Evolutionary conservation across 2,888 invertebrate species (phyloP).

Genomic region (Hesperia comma): DNA sequence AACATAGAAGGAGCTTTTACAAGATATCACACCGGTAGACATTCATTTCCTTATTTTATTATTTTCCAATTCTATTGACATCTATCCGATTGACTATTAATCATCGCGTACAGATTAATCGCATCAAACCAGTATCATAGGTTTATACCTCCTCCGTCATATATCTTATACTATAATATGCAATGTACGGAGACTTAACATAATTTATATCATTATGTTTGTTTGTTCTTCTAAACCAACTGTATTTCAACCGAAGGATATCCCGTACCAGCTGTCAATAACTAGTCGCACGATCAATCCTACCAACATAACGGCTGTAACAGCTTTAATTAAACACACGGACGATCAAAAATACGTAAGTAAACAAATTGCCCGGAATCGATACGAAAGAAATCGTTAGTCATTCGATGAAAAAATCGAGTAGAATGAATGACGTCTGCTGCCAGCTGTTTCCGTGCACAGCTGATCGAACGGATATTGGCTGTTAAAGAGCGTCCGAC

Average conservation of each 20-base stretch:
- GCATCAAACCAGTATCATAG: too few relatives aligned
- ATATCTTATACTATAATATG: too few relatives aligned
- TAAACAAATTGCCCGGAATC: conserved; percentile 42
- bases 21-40: too few relatives aligned
- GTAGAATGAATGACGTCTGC: conserved; percentile 62
- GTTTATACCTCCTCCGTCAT: too few relatives aligned
- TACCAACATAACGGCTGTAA: conserved; percentile 20
- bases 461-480: conserved; percentile 83
- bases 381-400: conserved; percentile 59
- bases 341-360: conserved; percentile 14
- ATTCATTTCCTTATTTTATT: too few relatives aligned
- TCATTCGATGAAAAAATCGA: conserved; percentile 46
- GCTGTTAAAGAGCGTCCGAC: conserved; percentile 69
- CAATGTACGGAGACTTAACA: too few relatives aligned
- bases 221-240: background rate
- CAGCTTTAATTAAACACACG: conserved; percentile 26
- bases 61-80: too few relatives aligned
- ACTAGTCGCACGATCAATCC: conserved; percentile 21
- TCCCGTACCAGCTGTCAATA: conserved; percentile 20
- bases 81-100: too few relatives aligned
- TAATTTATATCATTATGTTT: too few relatives aligned
- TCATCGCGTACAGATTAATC: too few relatives aligned
- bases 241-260: conserved; percentile 4
- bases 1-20: too few relatives aligned
- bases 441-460: conserved; percentile 80